A percentile compares a stretch with the other conserved stretches of the same genome.
Evolutionary conservation across 2,113 vertebrate genomes (phyloP).

Genomic region (Colinus virginianus): DNA sequence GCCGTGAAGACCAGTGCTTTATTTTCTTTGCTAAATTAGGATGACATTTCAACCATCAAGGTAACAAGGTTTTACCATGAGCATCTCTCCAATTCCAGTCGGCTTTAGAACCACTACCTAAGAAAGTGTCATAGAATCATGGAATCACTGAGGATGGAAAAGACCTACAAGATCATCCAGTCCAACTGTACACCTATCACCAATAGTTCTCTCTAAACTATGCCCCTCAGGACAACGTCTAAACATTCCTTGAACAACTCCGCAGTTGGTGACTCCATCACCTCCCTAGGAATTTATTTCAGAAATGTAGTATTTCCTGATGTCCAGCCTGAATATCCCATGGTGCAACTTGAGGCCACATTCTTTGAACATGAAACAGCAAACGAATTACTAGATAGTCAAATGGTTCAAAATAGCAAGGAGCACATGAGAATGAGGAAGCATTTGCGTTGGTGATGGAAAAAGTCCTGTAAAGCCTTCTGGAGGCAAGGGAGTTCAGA

Average conservation of each 20-base stretch:
- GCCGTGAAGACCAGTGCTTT: background rate
- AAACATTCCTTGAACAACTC: no score
- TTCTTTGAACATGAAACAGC: background rate
- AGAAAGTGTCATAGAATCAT: background rate
- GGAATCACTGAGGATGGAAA: no score
- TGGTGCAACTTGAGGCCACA: no score
- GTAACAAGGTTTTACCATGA: background rate
- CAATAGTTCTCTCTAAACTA: no score
- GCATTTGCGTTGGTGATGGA: background rate
- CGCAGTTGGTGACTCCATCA: no score
- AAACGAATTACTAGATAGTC: fast-evolving
- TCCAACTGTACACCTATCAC: no score
- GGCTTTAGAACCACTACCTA: background rate
- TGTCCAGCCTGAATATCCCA: no score
- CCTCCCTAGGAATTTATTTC: no score
- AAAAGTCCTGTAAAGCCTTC: background rate
- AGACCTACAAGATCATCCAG: no score
- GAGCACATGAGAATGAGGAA: background rate
- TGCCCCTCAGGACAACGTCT: no score
- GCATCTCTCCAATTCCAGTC: background rate
- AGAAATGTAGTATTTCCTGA: no score
- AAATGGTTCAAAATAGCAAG: background rate
- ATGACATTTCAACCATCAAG: conserved; percentile 12
- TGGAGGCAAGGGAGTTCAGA: background rate
- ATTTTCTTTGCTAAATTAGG: background rate